Evolutionary conservation across 2,888 invertebrate species (phyloP), one percentile per base, ranked within the genome.

Genomic region (Congeria kusceri): DNA sequence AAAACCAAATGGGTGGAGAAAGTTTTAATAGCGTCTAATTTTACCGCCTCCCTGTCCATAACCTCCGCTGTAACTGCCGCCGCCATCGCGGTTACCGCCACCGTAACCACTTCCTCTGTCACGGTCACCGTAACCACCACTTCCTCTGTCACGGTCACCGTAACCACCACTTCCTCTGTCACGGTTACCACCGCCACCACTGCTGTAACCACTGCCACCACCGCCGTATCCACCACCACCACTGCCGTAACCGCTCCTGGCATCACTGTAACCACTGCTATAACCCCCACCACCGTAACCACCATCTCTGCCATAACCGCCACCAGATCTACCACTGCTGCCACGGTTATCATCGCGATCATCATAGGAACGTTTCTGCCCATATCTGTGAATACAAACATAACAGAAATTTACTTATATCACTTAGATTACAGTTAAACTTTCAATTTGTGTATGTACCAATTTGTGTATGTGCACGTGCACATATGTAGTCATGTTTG

Each of bases 181-280:
- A 56, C 29, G 18, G 23, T 27, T 18, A 3, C 64, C 32, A 20
- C 49, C 47, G 15, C 59, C 64, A 13, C 53, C 46, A 7, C 70
- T 32, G 44, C 39, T 46, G 18, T 56, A 28, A 20, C 66, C 63
- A 3, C 64, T 20, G 4, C 62, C 62, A 4, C 78, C 59, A 64
- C 49, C 39, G 28, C 58, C 68, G 1, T 59, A 65, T 1, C 59
- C 64, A 15, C 56, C 28, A 3, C 66, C 47, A 11, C 69, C 66
- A 39, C 59, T 44, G 4, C 44, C 25, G 28, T 32, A 20, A 5
- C 25, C 57, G 18, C 29, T 47, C 9, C 27, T 20, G 0, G 39
- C 23, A n/a, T 39, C 9, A 15, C 64, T 58, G 39, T 66, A 47
- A 0, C 32, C 57, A 4, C 39, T 15, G 18, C 58, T 25, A n/a